Evolutionary conservation across 2,888 invertebrate genomes (phyloP).

Genomic region (Caenorhabditis becei): DNA sequence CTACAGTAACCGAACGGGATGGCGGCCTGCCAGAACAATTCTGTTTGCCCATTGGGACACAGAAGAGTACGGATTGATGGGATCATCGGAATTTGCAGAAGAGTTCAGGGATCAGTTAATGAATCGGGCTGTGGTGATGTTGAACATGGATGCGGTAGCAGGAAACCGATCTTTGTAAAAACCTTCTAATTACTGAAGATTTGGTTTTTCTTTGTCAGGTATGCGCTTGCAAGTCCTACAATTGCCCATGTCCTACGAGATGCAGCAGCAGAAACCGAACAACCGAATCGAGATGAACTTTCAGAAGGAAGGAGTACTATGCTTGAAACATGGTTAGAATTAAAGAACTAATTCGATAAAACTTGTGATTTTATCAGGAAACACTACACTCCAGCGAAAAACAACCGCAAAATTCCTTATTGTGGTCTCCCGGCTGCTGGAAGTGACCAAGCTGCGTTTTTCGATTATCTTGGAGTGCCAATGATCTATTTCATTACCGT

Average conservation of each 20-base stretch:
- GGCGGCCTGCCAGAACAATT: conserved; percentile 83
- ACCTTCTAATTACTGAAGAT: neutral
- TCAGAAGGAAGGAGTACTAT: conserved; percentile 69
- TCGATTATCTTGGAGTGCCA: conserved; percentile 80
- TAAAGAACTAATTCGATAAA: too few species aligned
- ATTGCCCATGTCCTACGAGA: conserved; percentile 81
- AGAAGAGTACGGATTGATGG: conserved; percentile 83
- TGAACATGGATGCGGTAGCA: conserved; percentile 82
- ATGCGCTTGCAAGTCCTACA: conserved; percentile 78
- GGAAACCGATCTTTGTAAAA: conserved; percentile 73
- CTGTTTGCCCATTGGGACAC: conserved; percentile 83
- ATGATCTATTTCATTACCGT: conserved; percentile 80
- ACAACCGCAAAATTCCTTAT: conserved; percentile 28
- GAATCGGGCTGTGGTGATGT: conserved; percentile 82
- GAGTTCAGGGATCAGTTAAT: conserved; percentile 76
- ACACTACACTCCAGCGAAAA: conserved; percentile 19
- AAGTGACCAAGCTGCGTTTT: conserved; percentile 83
- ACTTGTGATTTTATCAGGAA: conserved; percentile 2
- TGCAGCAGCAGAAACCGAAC: conserved; percentile 81
- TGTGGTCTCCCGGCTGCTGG: conserved; percentile 82
- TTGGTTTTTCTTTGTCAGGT: conserved; percentile 56
- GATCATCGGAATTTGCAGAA: conserved; percentile 84
- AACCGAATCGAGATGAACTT: conserved; percentile 70
- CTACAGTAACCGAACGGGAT: conserved; percentile 80
- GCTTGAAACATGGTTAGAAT: conserved; percentile 76